Evolutionary conservation across 2,797 vertebrate species (phyloP).

Genomic region (Ibycter americanus): DNA sequence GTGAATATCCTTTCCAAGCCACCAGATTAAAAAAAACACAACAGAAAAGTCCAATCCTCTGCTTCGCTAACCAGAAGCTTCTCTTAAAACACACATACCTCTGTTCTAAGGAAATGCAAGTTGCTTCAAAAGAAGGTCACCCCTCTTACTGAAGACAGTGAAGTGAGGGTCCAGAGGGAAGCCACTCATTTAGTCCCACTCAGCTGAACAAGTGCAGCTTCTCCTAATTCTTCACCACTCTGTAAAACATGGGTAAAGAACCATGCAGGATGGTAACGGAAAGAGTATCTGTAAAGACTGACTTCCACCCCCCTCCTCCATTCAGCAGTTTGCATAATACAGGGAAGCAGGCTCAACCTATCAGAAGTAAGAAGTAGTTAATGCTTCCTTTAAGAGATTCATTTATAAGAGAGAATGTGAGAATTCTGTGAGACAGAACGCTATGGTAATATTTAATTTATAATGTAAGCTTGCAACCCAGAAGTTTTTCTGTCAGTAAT

Average conservation of each 20-base stretch:
- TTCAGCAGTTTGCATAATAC: constrained; percentile 27
- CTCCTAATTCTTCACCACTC: constrained; percentile 56
- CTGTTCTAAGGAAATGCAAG: background rate
- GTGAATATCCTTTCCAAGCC: background rate
- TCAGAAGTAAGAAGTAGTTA: constrained; percentile 39
- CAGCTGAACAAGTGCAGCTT: constrained; percentile 39
- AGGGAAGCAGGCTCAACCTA: constrained; percentile 48
- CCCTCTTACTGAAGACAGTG: constrained; percentile 40
- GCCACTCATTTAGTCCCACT: constrained; percentile 47
- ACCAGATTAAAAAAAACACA: background rate
- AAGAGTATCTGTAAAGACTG: background rate
- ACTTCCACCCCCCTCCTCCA: constrained; percentile 22
- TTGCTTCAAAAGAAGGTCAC: background rate
- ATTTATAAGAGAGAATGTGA: background rate
- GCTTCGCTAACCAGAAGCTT: background rate
- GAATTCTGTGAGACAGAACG: background rate
- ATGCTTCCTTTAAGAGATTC: constrained; percentile 22
- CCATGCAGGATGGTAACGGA: background rate
- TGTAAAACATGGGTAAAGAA: constrained; percentile 44
- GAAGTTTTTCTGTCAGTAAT: background rate
- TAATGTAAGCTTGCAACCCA: background rate
- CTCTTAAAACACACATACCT: background rate
- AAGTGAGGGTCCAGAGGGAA: constrained; percentile 44
- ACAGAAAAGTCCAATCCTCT: background rate
- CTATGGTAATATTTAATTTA: background rate